Evolutionary conservation across 2,113 vertebrate species (phyloP).

Genomic region (cattle (Bos taurus)): DNA sequence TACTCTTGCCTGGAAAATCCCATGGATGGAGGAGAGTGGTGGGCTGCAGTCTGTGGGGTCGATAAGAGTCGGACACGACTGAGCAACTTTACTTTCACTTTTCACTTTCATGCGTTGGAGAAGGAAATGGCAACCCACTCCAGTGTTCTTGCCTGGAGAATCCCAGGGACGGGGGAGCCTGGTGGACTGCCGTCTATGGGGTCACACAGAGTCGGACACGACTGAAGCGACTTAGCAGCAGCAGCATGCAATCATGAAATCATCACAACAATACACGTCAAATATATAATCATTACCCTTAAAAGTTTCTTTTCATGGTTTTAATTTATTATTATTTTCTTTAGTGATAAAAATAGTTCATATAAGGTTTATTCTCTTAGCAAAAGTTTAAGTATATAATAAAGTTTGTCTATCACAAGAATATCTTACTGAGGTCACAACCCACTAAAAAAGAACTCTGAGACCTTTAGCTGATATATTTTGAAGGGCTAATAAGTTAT

Average conservation of each 20-base stretch:
- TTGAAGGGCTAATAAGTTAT: background rate
- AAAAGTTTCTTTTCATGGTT: background rate
- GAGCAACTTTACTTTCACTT: no score
- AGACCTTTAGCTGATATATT: background rate
- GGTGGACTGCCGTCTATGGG: no score
- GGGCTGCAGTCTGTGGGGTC: no score
- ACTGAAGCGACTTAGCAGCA: no score
- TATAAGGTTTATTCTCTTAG: background rate
- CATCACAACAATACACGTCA: background rate
- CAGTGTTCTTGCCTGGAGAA: no score
- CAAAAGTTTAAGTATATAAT: background rate
- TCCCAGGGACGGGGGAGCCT: no score
- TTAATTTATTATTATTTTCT: background rate
- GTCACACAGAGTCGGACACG: no score
- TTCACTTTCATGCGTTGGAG: no score
- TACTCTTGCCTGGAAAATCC: no score
- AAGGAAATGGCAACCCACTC: no score
- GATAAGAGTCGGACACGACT: no score
- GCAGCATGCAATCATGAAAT: background rate
- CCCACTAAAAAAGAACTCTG: background rate
- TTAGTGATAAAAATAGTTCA: background rate
- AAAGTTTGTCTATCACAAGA: background rate
- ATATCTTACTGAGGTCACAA: background rate
- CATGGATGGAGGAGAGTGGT: no score
- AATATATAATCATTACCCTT: background rate